A percentile compares a stretch with the other conserved stretches of the same genome.
Evolutionary conservation across 2,113 vertebrate species (phyloP).

Genomic region (Tylochromis polylepis): DNA sequence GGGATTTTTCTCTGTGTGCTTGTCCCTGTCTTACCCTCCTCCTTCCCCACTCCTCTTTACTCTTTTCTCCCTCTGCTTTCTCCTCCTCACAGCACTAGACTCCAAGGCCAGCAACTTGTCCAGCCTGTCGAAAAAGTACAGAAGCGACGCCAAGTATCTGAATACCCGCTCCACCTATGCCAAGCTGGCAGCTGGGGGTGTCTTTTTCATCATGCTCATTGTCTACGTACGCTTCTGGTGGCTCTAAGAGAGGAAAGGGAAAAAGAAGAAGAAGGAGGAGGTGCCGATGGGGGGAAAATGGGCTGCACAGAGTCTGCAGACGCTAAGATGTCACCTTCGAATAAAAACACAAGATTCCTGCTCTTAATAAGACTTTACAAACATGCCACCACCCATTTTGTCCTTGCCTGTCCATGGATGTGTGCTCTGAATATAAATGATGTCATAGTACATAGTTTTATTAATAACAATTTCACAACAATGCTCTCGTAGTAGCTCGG

Average conservation of each 20-base stretch:
- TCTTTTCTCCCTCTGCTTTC: not conserved
- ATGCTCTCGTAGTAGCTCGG: not conserved
- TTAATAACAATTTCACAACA: constrained; percentile 23
- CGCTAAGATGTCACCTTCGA: constrained; percentile 1
- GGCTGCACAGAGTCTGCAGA: constrained; percentile 18
- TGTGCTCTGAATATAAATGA: constrained; percentile 45
- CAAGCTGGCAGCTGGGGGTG: constrained; percentile 91
- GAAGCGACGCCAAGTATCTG: constrained; percentile 96
- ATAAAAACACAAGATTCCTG: constrained; percentile 43
- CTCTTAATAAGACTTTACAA: constrained; percentile 58
- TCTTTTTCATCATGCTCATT: constrained; percentile 98
- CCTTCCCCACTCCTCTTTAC: not conserved
- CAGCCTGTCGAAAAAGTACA: constrained; percentile 97
- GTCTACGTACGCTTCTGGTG: constrained; percentile 99
- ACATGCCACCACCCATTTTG: constrained; percentile 26
- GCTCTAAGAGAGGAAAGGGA: constrained; percentile 78
- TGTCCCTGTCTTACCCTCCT: not conserved
- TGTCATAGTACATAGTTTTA: constrained; percentile 43
- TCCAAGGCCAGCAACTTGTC: constrained; percentile 97
- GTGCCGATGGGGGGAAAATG: constrained; percentile 13
- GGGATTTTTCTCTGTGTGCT: not conserved
- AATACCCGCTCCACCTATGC: constrained; percentile 98
- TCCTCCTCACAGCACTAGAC: constrained; percentile 83
- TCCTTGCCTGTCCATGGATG: constrained; percentile 30
- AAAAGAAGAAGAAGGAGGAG: not conserved